Evolutionary conservation across 2,113 vertebrate genomes (phyloP).

Genomic region (Chunga burmeisteri): DNA sequence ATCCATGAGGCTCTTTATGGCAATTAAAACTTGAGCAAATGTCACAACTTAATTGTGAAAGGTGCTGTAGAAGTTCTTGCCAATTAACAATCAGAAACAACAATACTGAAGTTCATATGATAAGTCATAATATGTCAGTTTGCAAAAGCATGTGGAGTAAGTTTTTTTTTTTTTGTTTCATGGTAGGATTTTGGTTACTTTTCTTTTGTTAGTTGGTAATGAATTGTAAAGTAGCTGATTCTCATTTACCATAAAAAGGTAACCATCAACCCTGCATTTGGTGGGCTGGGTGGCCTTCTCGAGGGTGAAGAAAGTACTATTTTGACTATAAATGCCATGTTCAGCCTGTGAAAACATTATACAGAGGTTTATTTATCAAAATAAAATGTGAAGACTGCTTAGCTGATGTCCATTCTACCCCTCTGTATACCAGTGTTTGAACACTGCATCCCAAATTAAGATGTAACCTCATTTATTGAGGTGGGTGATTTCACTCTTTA

Average conservation of each 20-base stretch:
- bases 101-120: neutral
- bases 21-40: neutral
- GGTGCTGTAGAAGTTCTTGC: neutral
- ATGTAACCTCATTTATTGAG: rapidly evolving
- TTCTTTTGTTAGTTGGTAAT: neutral
- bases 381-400: neutral
- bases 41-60: neutral
- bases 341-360: neutral
- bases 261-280: neutral
- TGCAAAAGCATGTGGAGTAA: neutral
- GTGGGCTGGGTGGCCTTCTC: neutral
- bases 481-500: neutral
- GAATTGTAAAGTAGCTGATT: neutral
- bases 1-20: neutral
- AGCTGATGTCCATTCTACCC: neutral
- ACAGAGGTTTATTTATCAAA: neutral
- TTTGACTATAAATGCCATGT: neutral
- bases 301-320: too few relatives aligned
- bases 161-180: neutral
- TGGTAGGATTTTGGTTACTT: neutral
- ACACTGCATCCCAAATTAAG: neutral
- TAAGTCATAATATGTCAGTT: neutral
- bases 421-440: neutral
- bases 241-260: neutral
- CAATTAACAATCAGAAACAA: neutral